Percentiles rank a stretch among this genome's conserved stretches.
phyloP scores from a whole-genome alignment of 2,888 invertebrate species.

The Polia nebulosa region DNA sequence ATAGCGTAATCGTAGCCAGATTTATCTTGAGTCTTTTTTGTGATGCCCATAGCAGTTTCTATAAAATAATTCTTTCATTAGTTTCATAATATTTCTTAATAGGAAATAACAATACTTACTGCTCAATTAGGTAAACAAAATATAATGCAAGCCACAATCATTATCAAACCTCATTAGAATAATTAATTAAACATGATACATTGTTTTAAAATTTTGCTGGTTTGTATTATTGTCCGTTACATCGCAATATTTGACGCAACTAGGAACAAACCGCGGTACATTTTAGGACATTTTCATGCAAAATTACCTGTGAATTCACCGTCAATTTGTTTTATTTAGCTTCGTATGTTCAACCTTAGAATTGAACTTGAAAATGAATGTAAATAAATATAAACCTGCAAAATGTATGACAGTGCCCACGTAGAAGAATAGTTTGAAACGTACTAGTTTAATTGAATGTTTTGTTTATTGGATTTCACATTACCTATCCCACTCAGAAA shows the following conservation, averaged over 20 bases:
- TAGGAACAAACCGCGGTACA: too few relatives aligned
- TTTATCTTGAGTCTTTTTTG: constrained; percentile 93
- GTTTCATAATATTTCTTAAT: neutral
- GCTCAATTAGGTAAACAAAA: neutral
- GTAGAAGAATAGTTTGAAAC: neutral
- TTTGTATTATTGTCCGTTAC: neutral
- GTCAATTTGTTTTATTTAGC: neutral
- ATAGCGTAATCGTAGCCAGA: constrained; percentile 95
- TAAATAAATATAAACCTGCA: neutral
- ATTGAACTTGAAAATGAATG: neutral
- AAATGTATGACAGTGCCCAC: neutral
- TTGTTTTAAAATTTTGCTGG: constrained; percentile 6
- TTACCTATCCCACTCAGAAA: too few relatives aligned
- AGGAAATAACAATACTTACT: neutral
- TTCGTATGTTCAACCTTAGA: neutral
- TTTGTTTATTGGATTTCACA: too few relatives aligned
- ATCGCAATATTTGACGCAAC: neutral
- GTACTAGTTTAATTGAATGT: neutral
- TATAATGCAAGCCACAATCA: neutral
- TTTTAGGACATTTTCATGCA: neutral
- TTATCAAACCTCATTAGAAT: constrained; percentile 25
- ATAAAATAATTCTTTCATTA: constrained; percentile 61
- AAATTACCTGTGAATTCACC: neutral
- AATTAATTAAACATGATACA: constrained; percentile 29
- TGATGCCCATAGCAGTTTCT: constrained; percentile 96